Percentiles rank a stretch among this genome's conserved stretches.
These are phyloP conservation scores for Goniozus legneri DNA, from an alignment of 1,140 invertebrate genomes.

Conservation along the genomic window DNA sequence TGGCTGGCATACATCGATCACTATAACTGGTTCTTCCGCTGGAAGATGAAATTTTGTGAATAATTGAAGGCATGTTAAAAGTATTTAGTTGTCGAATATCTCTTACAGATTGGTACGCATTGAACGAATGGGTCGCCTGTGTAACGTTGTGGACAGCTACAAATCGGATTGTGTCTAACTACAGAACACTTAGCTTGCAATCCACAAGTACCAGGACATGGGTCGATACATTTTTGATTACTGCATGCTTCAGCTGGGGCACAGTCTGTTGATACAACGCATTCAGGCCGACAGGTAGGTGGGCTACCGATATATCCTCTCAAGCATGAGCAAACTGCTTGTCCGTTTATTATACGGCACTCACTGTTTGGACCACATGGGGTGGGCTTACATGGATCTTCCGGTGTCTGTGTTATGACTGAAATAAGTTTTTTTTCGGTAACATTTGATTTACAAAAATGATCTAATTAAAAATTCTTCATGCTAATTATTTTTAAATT, in stretches of 20 bases:
- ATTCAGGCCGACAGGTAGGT: conserved; percentile 65
- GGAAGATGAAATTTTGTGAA: conserved; percentile 13
- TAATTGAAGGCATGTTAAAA: background rate
- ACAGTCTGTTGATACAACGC: conserved; percentile 65
- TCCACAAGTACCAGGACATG: conserved; percentile 65
- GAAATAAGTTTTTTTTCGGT: conserved; percentile 31
- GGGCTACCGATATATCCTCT: conserved; percentile 62
- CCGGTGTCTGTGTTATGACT: conserved; percentile 39
- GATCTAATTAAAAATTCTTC: no score
- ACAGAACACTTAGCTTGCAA: conserved; percentile 59
- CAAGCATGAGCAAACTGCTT: conserved; percentile 63
- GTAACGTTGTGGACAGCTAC: conserved; percentile 42
- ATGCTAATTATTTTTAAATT: no score
- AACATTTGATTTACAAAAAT: no score
- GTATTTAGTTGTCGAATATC: conserved; percentile 3
- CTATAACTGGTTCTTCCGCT: conserved; percentile 18
- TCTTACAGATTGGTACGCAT: conserved; percentile 56
- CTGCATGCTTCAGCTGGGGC: conserved; percentile 60
- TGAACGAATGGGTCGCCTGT: conserved; percentile 56
- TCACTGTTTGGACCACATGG: conserved; percentile 67
- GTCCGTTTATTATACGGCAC: conserved; percentile 54
- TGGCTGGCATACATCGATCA: conserved; percentile 45
- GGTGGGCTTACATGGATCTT: conserved; percentile 56
- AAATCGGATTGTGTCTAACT: conserved; percentile 51
- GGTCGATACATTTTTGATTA: conserved; percentile 65